Evolutionary conservation across 2,797 vertebrate genomes (phyloP), one percentile per base, ranked within the genome.

Genomic region (Staurois parvus): DNA sequence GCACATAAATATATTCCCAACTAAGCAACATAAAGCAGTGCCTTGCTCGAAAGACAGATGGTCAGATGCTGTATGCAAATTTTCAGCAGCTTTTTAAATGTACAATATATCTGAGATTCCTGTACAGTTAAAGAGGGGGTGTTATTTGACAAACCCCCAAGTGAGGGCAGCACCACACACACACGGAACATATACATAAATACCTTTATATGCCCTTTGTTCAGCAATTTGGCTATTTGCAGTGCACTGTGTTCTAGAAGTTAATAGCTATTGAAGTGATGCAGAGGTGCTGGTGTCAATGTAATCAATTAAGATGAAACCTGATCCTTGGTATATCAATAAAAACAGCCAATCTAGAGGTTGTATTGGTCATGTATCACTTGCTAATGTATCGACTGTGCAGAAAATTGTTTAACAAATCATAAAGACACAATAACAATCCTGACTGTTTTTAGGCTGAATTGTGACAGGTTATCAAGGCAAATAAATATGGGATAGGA

Each of bases 71-170:
- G 21, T 64, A 64, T 64, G n/a, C n/a, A 26, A n/a, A 26, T 64
- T 64, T n/a, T 26, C 24, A 26, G 48, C 48, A 52, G 48, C 15
- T 52, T 19, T 19, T 9, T 7, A 26, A 64, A 64, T 64, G n/a
- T 64, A 26, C 74, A 10, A 17, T 68, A 21, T 9, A 19, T 11
- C 77, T 79, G 4, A 1, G 19, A 12, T 70, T 68, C 24, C 45
- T 28, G 26, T 59, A 37, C 78, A 59, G 78, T 34, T 72, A 52
- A 45, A 29, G 30, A 48, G n/a, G 42, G 29, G 78, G 48, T 80
- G 67, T 70, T 69, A 79, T 69, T 28, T 69, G 77, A 79, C n/a
- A 48, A 79, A 29, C 77, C 13, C 64, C 77, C 77, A 69, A 79
- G 66, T 32, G 78, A 72, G 78, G 78, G 67, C 40, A 80, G 78